Evolutionary conservation across 2,113 vertebrate genomes (phyloP), one percentile per base, ranked within the genome.

Genomic region (Rostratula benghalensis): DNA sequence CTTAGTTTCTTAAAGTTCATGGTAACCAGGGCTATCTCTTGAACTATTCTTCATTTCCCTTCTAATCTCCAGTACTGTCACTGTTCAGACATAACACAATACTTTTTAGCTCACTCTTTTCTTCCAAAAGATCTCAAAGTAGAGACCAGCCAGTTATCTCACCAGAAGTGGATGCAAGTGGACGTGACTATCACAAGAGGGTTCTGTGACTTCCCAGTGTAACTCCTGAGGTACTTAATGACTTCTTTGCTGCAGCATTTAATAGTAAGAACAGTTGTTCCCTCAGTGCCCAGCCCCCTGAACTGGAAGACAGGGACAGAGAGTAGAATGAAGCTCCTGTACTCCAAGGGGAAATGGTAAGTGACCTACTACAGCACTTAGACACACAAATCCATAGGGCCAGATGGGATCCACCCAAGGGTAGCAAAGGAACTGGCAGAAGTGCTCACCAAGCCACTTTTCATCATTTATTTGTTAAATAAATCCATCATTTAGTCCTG

Each of bases 1-100:
- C 19, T 63, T 69, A 75, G 71, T 92, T 96, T 92, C 93, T 90
- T 53, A 91, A 90, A 93, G 90, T 64, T 96, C 54, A n/a, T 57
- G 33, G 75, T 59, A 75, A 90, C n/a, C 74, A 90, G 35, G 93
- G 16, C 46, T 68, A 18, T 59, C 61, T 76, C 79, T 89, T 64
- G 71, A 97, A 67, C 92, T 89, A 83, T 84, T 60, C 39, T 64
- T 77, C 51, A 67, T 87, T 74, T 87, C 13, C 11, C 10, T 80
- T 84, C 45, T 65, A 41, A 43, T 27, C 30, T 69, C 16, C 31
- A 39, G 59, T 94, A 65, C 43, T 91, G 46, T 43, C 71, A 77
- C 9, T n/a, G 13, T 64, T 76, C 20, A 19, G 70, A 78, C 13
- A 65, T 24, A 59, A 43, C 48, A 86, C 39, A 28, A 25, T 8